These are phyloP conservation scores for Cliona cf. orientalis DNA, from an alignment of 37 sponge, comb jelly and placozoan species.

Conservation along the genomic window DNA sequence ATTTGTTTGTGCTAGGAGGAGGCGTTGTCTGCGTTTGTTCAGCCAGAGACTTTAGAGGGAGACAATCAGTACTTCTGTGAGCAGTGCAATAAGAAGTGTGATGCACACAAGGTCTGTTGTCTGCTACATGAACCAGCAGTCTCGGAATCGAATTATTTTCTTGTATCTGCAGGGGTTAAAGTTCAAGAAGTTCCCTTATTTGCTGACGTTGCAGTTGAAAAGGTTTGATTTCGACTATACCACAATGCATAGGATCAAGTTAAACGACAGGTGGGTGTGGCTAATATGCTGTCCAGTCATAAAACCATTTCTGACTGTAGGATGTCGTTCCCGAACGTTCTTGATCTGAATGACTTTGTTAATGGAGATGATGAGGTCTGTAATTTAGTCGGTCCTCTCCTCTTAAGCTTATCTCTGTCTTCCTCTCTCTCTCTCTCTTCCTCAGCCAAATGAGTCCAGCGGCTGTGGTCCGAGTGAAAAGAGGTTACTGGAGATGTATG, in stretches of 20 bases:
- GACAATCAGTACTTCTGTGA: conserved; percentile 93
- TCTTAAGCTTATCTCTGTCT: too few species aligned
- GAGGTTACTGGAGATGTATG: too few species aligned
- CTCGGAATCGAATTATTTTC: too few species aligned
- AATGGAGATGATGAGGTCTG: conserved; percentile 24
- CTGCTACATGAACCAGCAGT: too few species aligned
- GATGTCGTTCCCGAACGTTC: conserved; percentile 85
- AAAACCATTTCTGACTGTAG: too few species aligned
- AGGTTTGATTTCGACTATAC: conserved; percentile 93
- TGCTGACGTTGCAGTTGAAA: conserved; percentile 93
- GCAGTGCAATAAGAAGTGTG: conserved; percentile 83
- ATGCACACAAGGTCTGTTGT: conserved; percentile 88
- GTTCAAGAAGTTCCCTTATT: conserved; percentile 88
- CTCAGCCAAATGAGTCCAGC: background rate
- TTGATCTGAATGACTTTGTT: conserved; percentile 79
- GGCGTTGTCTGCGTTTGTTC: conserved; percentile 83
- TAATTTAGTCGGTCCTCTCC: too few species aligned
- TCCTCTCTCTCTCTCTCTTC: too few species aligned
- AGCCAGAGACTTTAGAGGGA: conserved; percentile 81
- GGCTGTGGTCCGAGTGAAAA: background rate
- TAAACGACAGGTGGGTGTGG: conserved; percentile 88
- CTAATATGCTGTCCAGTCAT: too few species aligned
- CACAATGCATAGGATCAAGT: conserved; percentile 90
- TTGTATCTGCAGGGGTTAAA: conserved; percentile 74
- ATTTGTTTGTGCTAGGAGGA: conserved; percentile 79